These are phyloP conservation scores for Brachyptera putata DNA, from an alignment of 2,888 invertebrate genomes.

Conservation along the genomic window DNA sequence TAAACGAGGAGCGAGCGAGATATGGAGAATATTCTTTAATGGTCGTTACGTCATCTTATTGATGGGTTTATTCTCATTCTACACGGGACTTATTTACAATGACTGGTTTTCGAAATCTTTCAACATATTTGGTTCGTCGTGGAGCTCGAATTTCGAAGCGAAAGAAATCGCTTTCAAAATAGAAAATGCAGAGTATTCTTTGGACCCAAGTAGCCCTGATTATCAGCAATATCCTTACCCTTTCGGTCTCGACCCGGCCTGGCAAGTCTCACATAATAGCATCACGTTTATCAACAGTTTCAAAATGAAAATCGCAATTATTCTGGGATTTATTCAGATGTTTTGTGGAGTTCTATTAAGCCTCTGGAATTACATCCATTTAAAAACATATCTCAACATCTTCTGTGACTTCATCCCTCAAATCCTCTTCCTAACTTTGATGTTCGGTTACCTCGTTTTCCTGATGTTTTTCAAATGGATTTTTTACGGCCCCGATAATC, in stretches of 20 bases:
- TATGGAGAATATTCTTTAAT: constrained; percentile 52
- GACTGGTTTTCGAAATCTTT: constrained; percentile 54
- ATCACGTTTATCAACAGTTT: constrained; percentile 53
- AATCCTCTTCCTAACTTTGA: constrained; percentile 49
- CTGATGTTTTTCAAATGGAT: constrained; percentile 54
- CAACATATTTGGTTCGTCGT: constrained; percentile 52
- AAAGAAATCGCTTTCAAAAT: not conserved
- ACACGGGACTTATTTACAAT: constrained; percentile 56
- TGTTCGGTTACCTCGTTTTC: constrained; percentile 54
- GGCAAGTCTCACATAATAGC: constrained; percentile 47
- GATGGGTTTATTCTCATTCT: constrained; percentile 57
- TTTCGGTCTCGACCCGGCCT: constrained; percentile 54
- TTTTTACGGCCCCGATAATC: constrained; percentile 36
- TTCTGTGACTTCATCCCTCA: constrained; percentile 52
- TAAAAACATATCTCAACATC: constrained; percentile 23
- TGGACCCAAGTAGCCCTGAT: not conserved
- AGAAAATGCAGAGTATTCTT: constrained; percentile 32
- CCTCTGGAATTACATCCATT: constrained; percentile 33
- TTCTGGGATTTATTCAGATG: constrained; percentile 55
- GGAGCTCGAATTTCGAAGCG: constrained; percentile 38
- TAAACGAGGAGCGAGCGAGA: constrained; percentile 39
- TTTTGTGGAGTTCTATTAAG: constrained; percentile 50
- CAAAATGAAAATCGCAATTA: constrained; percentile 54
- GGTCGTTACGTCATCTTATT: constrained; percentile 55
- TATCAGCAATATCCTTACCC: constrained; percentile 42